Percentiles rank a stretch among this genome's conserved stretches.
Conservation (phyloP, 2,797 vertebrate genomes). For the Sebastes nivosus region DNA sequence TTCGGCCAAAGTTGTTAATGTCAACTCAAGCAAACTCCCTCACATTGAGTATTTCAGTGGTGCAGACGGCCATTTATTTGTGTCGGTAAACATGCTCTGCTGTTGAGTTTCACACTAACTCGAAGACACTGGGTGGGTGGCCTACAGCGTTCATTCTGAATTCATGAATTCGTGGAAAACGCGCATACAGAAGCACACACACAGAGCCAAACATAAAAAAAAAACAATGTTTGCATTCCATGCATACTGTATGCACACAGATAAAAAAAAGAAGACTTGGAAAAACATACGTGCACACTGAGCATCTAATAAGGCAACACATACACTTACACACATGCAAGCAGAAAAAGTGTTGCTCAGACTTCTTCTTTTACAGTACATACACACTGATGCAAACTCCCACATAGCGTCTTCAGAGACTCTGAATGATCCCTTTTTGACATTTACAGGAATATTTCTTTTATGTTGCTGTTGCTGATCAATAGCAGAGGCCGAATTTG, state of each 20-base stretch:
- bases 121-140: conserved; percentile 8
- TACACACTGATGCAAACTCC: neutral
- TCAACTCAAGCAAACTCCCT: neutral
- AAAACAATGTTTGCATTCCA: neutral
- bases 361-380: neutral
- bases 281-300: neutral
- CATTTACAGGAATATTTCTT: conserved; percentile 48
- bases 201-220: neutral
- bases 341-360: neutral
- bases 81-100: conserved; percentile 16
- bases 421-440: conserved; percentile 25
- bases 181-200: neutral
- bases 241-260: neutral
- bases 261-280: neutral
- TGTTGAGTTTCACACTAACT: conserved; percentile 6
- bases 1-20: neutral
- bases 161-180: conserved; percentile 30
- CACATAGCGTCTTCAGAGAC: conserved; percentile 8
- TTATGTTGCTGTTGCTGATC: conserved; percentile 34
- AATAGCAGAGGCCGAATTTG: conserved; percentile 20
- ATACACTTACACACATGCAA: neutral
- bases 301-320: neutral
- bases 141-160: conserved; percentile 25
- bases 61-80: neutral
- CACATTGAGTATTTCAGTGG: neutral